A percentile compares a stretch with the other conserved stretches of the same genome.
These are phyloP conservation scores for Solenopsis invicta DNA, from an alignment of 1,140 invertebrate genomes.

Conservation along the genomic window DNA sequence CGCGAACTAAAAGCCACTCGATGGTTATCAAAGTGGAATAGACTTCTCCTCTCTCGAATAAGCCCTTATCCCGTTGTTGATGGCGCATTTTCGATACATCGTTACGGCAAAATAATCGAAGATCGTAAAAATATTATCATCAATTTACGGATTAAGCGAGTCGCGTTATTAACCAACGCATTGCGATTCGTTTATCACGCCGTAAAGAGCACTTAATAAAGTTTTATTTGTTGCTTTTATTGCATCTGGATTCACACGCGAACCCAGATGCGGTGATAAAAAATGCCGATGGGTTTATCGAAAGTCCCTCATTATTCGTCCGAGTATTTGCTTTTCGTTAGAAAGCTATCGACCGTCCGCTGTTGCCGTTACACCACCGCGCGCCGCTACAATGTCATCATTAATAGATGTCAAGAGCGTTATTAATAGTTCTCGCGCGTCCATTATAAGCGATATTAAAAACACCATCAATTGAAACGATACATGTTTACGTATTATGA, in stretches of 20 bases:
- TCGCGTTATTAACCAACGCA: not conserved
- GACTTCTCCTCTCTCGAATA: not conserved
- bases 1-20: slow-evolving; percentile 33
- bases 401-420: slow-evolving; percentile 45
- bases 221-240: slow-evolving; percentile 31
- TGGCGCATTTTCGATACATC: slow-evolving; percentile 35
- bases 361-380: slow-evolving; percentile 5
- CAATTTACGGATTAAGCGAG: slow-evolving; percentile 24
- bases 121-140: slow-evolving; percentile 36
- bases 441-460: slow-evolving; percentile 52
- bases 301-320: slow-evolving; percentile 12
- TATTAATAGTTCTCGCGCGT: slow-evolving; percentile 40
- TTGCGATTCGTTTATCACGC: slow-evolving; percentile 21
- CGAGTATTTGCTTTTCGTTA: slow-evolving; percentile 53
- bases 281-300: not conserved
- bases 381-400: slow-evolving; percentile 13
- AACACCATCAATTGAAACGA: slow-evolving; percentile 28
- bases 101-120: slow-evolving; percentile 39
- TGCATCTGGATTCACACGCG: not conserved
- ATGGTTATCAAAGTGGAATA: slow-evolving; percentile 34
- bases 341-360: slow-evolving; percentile 32
- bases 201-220: slow-evolving; percentile 16
- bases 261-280: not conserved
- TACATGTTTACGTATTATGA: slow-evolving; percentile 23
- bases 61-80: slow-evolving; percentile 37